Base-by-base conservation (phyloP, 37 sponge, comb jelly and placozoan genomes). In the Tethya wilhelma region DNA sequence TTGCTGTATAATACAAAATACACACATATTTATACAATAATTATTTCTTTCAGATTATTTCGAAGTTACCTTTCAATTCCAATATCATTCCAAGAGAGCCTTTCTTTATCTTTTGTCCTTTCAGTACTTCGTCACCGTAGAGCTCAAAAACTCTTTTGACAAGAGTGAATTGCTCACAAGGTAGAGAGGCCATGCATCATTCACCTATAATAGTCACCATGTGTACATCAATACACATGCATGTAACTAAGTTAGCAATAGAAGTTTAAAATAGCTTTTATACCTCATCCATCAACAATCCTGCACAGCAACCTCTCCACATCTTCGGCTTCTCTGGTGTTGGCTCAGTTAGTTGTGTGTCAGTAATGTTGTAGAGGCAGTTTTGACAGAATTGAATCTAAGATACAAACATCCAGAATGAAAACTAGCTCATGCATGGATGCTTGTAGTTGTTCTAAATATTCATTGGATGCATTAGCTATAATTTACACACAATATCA, bases 41-140 rank as follows among this genome's bases (percentile, higher is more conserved):
- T n/a, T n/a, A n/a, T n/a, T n/a, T n/a, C n/a, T n/a, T n/a, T n/a
- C n/a, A n/a, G n/a, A n/a, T n/a, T n/a, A n/a, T n/a, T n/a, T n/a
- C n/a, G n/a, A n/a, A n/a, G n/a, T n/a, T 62, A 62, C 63, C 63
- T 23, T 62, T 62, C 29, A 62, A 26, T 23, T 62, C 63, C 63
- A 62, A n/a, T 62, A n/a, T 23, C 26, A n/a, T 62, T 23, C 29
- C 63, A n/a, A 26, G 63, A 8, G 28, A 62, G 6, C 29, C 29
- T 62, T 23, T 62, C 26, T 62, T 62, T 7, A n/a, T 23, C 22
- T 62, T 62, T 26, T 62, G 63, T 7, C 63, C 63, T 62, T n/a
- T 62, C 23, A 62, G 63, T 26, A 26, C 26, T 62, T 26, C 63
- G 7, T 62, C 22, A 11, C 29, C 29, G 22, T 26, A 62, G 63